Percentiles rank a stretch among this genome's conserved stretches.
Evolutionary conservation across 1,140 invertebrate species (phyloP).

Genomic region (Platorchestia sp.): DNA sequence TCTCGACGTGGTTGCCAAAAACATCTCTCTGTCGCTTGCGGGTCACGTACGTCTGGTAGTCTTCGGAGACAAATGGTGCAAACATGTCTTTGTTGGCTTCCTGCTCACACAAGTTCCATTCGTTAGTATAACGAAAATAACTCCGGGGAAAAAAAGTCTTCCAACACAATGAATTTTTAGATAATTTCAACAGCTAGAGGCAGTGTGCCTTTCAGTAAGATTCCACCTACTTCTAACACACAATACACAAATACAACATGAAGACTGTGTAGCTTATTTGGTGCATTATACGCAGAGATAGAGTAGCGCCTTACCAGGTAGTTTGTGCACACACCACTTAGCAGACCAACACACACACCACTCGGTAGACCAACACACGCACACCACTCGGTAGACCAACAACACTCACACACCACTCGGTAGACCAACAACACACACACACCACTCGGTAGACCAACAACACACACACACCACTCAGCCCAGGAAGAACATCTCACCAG

Average conservation of each 20-base stretch:
- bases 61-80: conserved; percentile 93
- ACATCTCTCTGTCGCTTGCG: conserved; percentile 84
- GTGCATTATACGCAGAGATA: no score
- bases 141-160: background rate
- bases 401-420: no score
- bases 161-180: background rate
- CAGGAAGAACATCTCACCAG: conserved; percentile 79
- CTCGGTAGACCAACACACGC: background rate
- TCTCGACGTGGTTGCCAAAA: conserved; percentile 95
- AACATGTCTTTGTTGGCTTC: conserved; percentile 90
- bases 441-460: background rate
- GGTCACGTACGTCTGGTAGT: conserved; percentile 88
- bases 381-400: no score
- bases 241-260: no score
- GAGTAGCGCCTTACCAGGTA: no score
- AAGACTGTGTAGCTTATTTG: no score
- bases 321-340: no score
- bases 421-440: no score
- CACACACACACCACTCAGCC: background rate
- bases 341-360: no score
- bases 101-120: conserved; percentile 71
- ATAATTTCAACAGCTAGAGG: background rate
- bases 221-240: background rate
- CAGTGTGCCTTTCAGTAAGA: background rate
- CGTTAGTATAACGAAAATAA: conserved; percentile 61